A percentile compares a stretch with the other conserved stretches of the same genome.
phyloP scores from a whole-genome alignment of 1,140 invertebrate species.

The Lordiphosa mommai region DNA sequence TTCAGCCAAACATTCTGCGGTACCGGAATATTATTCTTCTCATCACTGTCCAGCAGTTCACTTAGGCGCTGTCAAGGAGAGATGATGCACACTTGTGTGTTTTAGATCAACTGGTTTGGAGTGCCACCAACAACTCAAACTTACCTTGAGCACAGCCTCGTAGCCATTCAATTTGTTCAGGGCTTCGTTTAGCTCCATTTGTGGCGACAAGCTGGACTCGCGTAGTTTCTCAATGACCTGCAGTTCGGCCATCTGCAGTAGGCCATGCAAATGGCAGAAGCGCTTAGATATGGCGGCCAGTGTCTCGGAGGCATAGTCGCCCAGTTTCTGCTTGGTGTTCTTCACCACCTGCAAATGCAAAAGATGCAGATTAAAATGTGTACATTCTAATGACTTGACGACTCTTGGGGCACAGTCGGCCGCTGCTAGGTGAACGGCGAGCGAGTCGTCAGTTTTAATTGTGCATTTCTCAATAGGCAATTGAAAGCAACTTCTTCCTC shows the following conservation, averaged over 20 bases:
- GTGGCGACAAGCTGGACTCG: slow-evolving; percentile 40
- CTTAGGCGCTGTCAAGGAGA: slow-evolving; percentile 30
- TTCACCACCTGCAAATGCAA: slow-evolving; percentile 50
- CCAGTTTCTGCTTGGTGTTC: slow-evolving; percentile 34
- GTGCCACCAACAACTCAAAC: not conserved
- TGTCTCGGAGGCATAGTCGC: slow-evolving; percentile 48
- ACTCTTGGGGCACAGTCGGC: slow-evolving; percentile 5
- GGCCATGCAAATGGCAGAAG: slow-evolving; percentile 58
- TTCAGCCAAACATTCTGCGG: slow-evolving; percentile 29
- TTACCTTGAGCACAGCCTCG: slow-evolving; percentile 44
- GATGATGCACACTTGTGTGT: not conserved
- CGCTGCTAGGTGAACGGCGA: slow-evolving; percentile 36
- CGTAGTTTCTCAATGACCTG: slow-evolving; percentile 47
- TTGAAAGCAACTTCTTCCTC: slow-evolving; percentile 28
- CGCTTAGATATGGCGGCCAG: slow-evolving; percentile 34
- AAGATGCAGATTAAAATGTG: slow-evolving; percentile 22
- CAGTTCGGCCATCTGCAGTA: slow-evolving; percentile 57
- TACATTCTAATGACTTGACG: slow-evolving; percentile 54
- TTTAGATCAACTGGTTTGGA: not conserved
- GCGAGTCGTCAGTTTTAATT: slow-evolving; percentile 50
- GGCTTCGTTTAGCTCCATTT: slow-evolving; percentile 42
- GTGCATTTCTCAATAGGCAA: slow-evolving; percentile 49
- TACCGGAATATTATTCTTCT: not conserved
- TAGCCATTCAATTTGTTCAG: slow-evolving; percentile 38
- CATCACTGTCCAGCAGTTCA: slow-evolving; percentile 1